These are phyloP conservation scores for Tetragonisca angustula DNA, from an alignment of 2,888 invertebrate species.

Conservation along the genomic window DNA sequence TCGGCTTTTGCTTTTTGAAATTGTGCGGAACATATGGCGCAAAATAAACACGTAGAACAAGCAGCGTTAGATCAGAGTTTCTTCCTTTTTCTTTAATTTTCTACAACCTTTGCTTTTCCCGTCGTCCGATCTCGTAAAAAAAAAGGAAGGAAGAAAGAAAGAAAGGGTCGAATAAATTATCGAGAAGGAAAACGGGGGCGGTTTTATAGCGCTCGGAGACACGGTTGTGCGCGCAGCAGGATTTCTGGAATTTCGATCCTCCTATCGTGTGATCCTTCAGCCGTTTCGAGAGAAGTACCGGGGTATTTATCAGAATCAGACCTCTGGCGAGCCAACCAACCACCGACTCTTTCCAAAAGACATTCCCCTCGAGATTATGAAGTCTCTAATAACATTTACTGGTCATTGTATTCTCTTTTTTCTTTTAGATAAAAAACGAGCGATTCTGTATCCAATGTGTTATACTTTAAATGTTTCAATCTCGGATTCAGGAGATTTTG, in stretches of 20 bases:
- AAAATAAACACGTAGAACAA: slow-evolving; percentile 45
- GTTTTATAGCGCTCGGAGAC: slow-evolving; percentile 25
- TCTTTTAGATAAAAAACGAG: background rate
- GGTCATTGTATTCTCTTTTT: too few relatives aligned
- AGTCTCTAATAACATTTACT: slow-evolving; percentile 18
- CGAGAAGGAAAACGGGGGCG: slow-evolving; percentile 32
- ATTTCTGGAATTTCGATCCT: slow-evolving; percentile 61
- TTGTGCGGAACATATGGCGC: slow-evolving; percentile 46
- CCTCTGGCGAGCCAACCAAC: slow-evolving; percentile 3
- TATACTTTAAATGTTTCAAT: background rate
- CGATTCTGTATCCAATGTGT: background rate
- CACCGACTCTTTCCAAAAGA: background rate
- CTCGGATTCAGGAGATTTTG: too few relatives aligned
- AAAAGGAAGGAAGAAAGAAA: background rate
- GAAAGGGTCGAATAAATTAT: slow-evolving; percentile 58
- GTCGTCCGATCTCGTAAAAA: slow-evolving; percentile 11
- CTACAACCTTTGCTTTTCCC: background rate
- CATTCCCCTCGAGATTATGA: slow-evolving; percentile 30
- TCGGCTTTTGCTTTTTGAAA: slow-evolving; percentile 34
- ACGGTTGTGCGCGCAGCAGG: slow-evolving; percentile 48
- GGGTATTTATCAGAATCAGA: slow-evolving; percentile 29
- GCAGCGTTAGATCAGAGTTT: background rate
- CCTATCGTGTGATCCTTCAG: slow-evolving; percentile 33
- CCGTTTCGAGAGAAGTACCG: slow-evolving; percentile 15
- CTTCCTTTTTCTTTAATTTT: background rate